Percentiles rank a stretch among this genome's conserved stretches.
These are phyloP conservation scores for Heliconius cydno DNA, from an alignment of 2,888 invertebrate genomes.

Conservation along the genomic window DNA sequence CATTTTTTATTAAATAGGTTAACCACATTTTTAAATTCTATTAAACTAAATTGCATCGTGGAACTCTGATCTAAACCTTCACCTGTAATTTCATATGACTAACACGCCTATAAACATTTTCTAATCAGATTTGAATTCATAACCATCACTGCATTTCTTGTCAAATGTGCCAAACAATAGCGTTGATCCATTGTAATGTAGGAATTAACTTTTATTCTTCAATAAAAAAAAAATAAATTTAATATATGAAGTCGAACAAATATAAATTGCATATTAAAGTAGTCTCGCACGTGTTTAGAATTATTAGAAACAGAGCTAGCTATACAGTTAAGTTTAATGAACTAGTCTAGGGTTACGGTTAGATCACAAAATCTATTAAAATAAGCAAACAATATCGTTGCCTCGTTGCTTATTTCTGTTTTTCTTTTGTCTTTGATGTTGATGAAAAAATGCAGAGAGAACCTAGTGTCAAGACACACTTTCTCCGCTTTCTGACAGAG, in stretches of 20 bases:
- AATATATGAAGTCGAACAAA: conserved; percentile 1
- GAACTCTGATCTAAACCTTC: no score
- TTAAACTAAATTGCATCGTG: no score
- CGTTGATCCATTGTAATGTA: background rate
- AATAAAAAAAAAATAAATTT: background rate
- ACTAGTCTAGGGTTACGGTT: conserved; percentile 3
- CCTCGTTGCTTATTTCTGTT: background rate
- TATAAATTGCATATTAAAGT: conserved; percentile 20
- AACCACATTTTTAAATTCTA: no score
- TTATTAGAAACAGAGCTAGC: conserved; percentile 7
- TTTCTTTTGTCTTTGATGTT: background rate
- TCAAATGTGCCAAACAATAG: background rate
- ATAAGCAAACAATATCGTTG: background rate
- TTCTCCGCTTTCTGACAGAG: background rate
- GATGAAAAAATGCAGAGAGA: background rate
- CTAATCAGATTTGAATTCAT: background rate
- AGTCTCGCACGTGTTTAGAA: conserved; percentile 23
- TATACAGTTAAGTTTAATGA: conserved; percentile 35
- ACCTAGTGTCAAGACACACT: background rate
- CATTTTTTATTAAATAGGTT: no score
- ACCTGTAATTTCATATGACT: no score
- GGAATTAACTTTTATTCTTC: background rate
- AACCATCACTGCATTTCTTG: background rate
- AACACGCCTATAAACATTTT: background rate
- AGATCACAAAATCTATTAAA: conserved; percentile 3